Evolutionary conservation across 1,140 invertebrate species (phyloP), one percentile per base, ranked within the genome.

Genomic region (Drosophila truncata): DNA sequence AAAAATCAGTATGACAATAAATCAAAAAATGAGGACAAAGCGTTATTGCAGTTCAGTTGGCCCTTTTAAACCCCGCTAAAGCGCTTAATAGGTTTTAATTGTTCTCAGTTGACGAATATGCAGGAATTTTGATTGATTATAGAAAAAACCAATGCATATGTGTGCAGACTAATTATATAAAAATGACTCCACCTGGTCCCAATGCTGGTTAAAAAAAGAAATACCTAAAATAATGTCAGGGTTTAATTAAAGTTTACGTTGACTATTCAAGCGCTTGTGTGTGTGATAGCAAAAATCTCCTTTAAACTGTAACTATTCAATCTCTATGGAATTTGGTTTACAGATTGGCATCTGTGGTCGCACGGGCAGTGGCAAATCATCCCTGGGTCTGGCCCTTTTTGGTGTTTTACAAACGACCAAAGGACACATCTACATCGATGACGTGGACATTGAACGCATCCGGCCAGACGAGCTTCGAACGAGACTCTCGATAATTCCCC

Each of bases 401-500:
- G 94, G 95, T 29, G 94, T 96, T 52, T 93, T 96, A 2, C 93
- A 95, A 20, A 93, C 96, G 33, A 91, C 83, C 58, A 93, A 93
- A 62, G 97, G 97, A n/a, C 93, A 93, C 13, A 95, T 97, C 58
- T 83, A 94, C 23, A 94, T 97, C 52, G 96, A 97, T 87, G 96
- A 95, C 11, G 92, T 95, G 27, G 95, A 97, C 82, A 94, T 96
- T 39, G 91, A 93, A 13, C 91, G 93, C 42, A 94, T 98, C 27
- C 96, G 96, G 25, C 93, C 97, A 27, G 94, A 95, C 57, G 94
- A 95, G 62, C 92, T 97, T n/a, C 93, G 97, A 77, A 97, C 96
- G 25, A 94, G 96, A 49, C 93, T 99, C 67, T 97, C 97, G 29
- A 96, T 99, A 70, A 97, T 99, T 87, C 98, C 98, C 11, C 99